A percentile compares a stretch with the other conserved stretches of the same genome.
phyloP scores from a whole-genome alignment of 2,888 invertebrate species.

The Oithona nana region DNA sequence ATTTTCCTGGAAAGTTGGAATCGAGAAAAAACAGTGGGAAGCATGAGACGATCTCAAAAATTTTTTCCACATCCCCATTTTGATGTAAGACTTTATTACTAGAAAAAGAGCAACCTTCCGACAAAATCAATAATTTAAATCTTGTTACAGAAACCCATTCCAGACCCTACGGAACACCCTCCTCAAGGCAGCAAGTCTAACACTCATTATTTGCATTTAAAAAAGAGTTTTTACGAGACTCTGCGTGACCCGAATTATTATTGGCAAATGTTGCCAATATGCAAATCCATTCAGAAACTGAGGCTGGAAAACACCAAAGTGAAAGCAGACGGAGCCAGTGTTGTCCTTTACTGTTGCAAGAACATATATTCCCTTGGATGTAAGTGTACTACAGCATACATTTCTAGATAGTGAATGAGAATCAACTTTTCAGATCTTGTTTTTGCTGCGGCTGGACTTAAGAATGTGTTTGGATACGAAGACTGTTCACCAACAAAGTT shows the following conservation, averaged over 20 bases:
- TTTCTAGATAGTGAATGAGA: too few species aligned
- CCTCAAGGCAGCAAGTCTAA: background rate
- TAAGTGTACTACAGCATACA: too few species aligned
- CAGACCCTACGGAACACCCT: background rate
- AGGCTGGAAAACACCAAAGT: slow-evolving; percentile 17
- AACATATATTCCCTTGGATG: slow-evolving; percentile 15
- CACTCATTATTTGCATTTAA: slow-evolving; percentile 8
- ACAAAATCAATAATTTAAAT: background rate
- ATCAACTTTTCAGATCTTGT: too few species aligned
- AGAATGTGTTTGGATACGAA: slow-evolving; percentile 17
- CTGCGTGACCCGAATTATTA: background rate
- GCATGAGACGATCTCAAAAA: background rate
- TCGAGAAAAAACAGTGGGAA: slow-evolving; percentile 12
- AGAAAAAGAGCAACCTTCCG: too few species aligned
- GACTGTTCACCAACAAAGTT: slow-evolving; percentile 5
- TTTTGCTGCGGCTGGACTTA: slow-evolving; percentile 17
- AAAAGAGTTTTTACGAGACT: slow-evolving; percentile 8
- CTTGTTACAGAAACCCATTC: slow-evolving; percentile 7
- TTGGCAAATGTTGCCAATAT: background rate
- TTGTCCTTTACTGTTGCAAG: slow-evolving; percentile 3
- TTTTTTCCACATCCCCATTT: slow-evolving; percentile 13
- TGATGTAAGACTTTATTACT: too few species aligned
- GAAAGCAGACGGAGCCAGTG: slow-evolving; percentile 14
- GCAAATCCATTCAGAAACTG: slow-evolving; percentile 3
- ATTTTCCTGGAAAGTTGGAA: slow-evolving; percentile 16